Evolutionary conservation across 2,888 invertebrate species (phyloP).

Genomic region (Petrolisthes manimaculis): DNA sequence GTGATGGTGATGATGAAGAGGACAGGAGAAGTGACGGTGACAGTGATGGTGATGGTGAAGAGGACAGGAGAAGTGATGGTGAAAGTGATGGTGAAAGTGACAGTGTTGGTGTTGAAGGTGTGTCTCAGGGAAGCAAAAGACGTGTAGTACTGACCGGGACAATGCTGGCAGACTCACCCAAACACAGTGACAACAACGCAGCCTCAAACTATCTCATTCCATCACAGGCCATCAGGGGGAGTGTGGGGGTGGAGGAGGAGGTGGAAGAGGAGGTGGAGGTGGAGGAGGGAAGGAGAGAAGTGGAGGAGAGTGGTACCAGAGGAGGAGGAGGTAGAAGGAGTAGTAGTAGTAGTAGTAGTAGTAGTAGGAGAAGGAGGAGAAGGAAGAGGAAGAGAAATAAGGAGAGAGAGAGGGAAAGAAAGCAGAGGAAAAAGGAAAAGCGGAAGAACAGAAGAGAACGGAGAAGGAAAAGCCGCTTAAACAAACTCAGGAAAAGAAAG

Average conservation of each 20-base stretch:
- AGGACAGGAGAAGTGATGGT: not conserved
- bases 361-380: not conserved
- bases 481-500: not conserved
- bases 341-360: not conserved
- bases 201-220: not conserved
- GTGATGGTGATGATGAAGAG: too few relatives aligned
- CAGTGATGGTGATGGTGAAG: not conserved
- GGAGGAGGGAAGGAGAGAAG: constrained; percentile 18
- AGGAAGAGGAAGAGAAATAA: constrained; percentile 13
- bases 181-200: constrained; percentile 10
- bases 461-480: not conserved
- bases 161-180: constrained; percentile 56
- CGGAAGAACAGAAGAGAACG: not conserved
- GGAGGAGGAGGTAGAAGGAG: not conserved
- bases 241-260: not conserved
- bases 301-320: constrained; percentile 14
- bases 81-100: not conserved
- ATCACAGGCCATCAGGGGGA: not conserved
- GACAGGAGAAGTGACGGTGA: not conserved
- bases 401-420: constrained; percentile 5
- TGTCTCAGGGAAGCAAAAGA: constrained; percentile 17
- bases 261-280: not conserved
- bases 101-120: not conserved
- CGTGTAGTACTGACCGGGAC: constrained; percentile 23
- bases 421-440: constrained; percentile 4